These are phyloP conservation scores for Leptinotarsa rubiginosa DNA, from an alignment of 2,888 invertebrate genomes.

Conservation along the genomic window DNA sequence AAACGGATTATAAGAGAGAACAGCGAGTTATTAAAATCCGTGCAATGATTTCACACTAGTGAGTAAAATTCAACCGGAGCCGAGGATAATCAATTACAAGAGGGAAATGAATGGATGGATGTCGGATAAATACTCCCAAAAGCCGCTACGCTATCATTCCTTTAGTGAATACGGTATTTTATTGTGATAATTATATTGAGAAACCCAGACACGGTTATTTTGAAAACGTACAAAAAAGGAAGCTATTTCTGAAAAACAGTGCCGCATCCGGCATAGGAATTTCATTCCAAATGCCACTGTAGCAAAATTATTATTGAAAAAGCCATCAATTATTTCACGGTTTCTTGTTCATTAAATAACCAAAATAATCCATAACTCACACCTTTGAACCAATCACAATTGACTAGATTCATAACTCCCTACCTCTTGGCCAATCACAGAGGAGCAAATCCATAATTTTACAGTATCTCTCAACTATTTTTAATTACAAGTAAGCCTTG, in stretches of 20 bases:
- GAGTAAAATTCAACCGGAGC: slow-evolving; percentile 34
- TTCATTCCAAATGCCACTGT: too few species aligned
- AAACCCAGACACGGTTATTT: slow-evolving; percentile 10
- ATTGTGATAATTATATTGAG: slow-evolving; percentile 12
- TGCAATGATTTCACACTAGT: slow-evolving; percentile 34
- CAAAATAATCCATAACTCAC: too few species aligned
- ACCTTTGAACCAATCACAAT: too few species aligned
- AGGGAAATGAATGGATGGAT: slow-evolving; percentile 28
- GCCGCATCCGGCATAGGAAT: neutral
- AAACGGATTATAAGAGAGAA: slow-evolving; percentile 17
- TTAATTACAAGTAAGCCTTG: too few species aligned
- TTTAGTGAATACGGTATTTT: slow-evolving; percentile 12
- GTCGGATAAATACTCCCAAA: slow-evolving; percentile 20
- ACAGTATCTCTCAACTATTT: too few species aligned
- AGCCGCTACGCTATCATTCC: slow-evolving; percentile 29
- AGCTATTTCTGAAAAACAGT: neutral
- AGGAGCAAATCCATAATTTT: too few species aligned
- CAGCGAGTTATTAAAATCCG: slow-evolving; percentile 4
- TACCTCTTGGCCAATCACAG: too few species aligned
- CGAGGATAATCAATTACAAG: slow-evolving; percentile 35
- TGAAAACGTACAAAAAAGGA: neutral
- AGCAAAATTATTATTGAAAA: too few species aligned
- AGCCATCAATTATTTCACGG: too few species aligned
- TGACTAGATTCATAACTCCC: too few species aligned
- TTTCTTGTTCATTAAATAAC: too few species aligned